A percentile compares a stretch with the other conserved stretches of the same genome.
Conservation (phyloP, 2,113 vertebrate species). For the Sturnus vulgaris region DNA sequence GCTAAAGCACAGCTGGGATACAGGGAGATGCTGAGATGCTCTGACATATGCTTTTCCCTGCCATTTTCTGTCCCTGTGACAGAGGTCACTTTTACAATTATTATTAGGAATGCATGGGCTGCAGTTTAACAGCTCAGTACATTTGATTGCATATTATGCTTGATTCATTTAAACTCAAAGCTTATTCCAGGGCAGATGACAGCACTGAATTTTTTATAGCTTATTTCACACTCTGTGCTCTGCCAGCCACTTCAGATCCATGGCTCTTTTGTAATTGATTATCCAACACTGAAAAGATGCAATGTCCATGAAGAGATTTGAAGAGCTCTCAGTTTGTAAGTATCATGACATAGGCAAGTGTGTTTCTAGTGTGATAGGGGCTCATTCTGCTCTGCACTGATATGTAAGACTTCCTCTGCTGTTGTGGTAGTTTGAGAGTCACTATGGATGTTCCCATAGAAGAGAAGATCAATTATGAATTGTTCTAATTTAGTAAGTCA, state of each 20-base stretch:
- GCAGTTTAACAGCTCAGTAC: constrained; percentile 18
- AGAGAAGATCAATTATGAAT: neutral
- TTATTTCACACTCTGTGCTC: constrained; percentile 32
- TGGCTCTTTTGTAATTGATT: constrained; percentile 23
- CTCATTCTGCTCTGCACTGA: neutral
- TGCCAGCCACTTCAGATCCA: neutral
- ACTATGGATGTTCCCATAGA: neutral
- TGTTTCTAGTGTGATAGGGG: neutral
- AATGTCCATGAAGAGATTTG: neutral
- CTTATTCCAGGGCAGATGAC: neutral
- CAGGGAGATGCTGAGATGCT: neutral
- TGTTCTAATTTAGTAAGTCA: neutral
- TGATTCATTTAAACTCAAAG: constrained; percentile 14
- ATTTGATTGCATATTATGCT: constrained; percentile 9
- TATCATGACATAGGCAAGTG: neutral
- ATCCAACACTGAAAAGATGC: neutral
- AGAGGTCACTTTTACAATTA: constrained; percentile 28
- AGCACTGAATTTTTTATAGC: constrained; percentile 21
- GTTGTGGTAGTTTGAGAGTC: neutral
- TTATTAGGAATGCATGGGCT: neutral
- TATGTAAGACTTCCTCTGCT: neutral
- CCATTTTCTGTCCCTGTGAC: neutral
- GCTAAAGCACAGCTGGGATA: neutral
- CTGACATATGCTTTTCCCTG: neutral
- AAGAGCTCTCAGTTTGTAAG: neutral